These are phyloP conservation scores for Dasysyrphus tricinctus DNA, from an alignment of 2,888 invertebrate genomes.

Conservation along the genomic window DNA sequence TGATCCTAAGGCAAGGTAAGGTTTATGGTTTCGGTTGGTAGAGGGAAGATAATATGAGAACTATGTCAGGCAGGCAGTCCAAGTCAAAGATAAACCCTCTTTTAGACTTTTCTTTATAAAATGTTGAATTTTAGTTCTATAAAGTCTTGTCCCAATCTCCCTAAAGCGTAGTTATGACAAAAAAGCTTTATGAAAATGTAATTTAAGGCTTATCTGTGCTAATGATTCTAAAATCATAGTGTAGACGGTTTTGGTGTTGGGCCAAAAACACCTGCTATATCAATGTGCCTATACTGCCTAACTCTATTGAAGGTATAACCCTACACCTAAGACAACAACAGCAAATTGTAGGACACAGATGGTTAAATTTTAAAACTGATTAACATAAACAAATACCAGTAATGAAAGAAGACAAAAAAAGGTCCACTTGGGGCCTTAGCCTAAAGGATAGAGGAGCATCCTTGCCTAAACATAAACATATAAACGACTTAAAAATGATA, in stretches of 20 bases:
- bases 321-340: background rate
- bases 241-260: background rate
- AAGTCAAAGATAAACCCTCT: background rate
- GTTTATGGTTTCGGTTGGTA: background rate
- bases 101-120: background rate
- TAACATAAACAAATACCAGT: slow-evolving; percentile 43
- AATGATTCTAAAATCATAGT: background rate
- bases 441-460: background rate
- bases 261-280: background rate
- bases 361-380: slow-evolving; percentile 49
- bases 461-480: background rate
- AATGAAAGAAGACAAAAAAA: background rate
- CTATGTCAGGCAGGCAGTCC: background rate
- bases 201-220: background rate
- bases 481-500: slow-evolving; percentile 12
- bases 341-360: slow-evolving; percentile 51
- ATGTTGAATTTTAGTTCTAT: too few relatives aligned
- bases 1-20: background rate
- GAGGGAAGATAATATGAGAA: background rate
- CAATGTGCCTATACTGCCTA: background rate
- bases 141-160: too few relatives aligned
- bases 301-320: background rate
- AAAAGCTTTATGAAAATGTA: background rate
- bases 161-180: background rate
- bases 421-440: background rate